Base-by-base conservation (phyloP, 2,888 invertebrate genomes). In the Nemurella pictetii region DNA sequence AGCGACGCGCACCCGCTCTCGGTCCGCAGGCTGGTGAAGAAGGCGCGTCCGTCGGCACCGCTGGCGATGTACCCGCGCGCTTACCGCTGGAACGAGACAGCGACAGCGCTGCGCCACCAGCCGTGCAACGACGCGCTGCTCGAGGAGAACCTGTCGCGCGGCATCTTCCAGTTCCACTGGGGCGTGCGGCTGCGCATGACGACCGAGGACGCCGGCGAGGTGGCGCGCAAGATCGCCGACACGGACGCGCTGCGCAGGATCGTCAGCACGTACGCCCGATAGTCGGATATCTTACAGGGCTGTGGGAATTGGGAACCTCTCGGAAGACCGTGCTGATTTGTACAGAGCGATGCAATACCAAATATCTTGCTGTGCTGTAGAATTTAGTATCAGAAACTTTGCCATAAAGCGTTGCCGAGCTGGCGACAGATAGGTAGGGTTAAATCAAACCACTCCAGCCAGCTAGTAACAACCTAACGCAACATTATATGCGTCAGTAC, bases 11-110 rank as follows among this genome's bases (percentile, higher is more conserved):
- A 75, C 29, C 12, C 1, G 2, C n/a, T 12, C 30, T 80, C 25
- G 7, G 32, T 81, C 7, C 26, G n/a, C 35, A 91, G 91, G 26
- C 88, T 93, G 0, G 88, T 93, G 25, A 89, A 89, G 26, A 90
- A 90, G 86, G 89, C 90, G 83, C 90, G 92, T 0, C 90, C 90
- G 84, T 89, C 88, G 4, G 89, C 91, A 75, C 90, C 90, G 55
- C 88, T 89, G 0, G 89, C 91, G 80, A 87, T 87, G 0, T 55
- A 72, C 5, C 83, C 20, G 15, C 89, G 89, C 15, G 86, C 86
- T 20, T 87, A 88, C 27, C 89, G 90, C n/a, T 89, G 89, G 87
- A 85, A 88, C 15, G 91, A 92, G 90, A 87, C 90, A 9, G 88
- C 89, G 74, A 87, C 88, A 0, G 88, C 88, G 36, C 89, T 92